These are phyloP conservation scores for Nemapogon koenigi DNA, from an alignment of 2,888 invertebrate genomes.

Conservation along the genomic window DNA sequence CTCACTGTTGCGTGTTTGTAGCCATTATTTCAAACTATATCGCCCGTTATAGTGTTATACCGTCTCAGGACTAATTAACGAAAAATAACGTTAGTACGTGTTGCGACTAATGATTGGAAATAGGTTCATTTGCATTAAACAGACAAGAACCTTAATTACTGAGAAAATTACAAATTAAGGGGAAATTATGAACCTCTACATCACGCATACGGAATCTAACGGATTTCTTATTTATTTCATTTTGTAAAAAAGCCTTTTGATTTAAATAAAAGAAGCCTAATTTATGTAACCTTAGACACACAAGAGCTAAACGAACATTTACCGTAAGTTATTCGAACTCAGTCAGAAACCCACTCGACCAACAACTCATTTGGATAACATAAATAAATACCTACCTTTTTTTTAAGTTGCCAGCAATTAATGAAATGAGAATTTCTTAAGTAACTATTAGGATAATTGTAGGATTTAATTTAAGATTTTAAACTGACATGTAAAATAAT, in stretches of 20 bases:
- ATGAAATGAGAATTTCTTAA: constrained; percentile 54
- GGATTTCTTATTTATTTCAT: neutral
- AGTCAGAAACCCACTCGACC: constrained; percentile 48
- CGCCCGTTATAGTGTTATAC: too few relatives aligned
- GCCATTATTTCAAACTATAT: too few relatives aligned
- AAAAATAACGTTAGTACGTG: constrained; percentile 56
- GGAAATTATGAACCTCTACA: constrained; percentile 41
- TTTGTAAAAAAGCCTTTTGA: too few relatives aligned
- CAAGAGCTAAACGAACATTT: too few relatives aligned
- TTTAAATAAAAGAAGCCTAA: too few relatives aligned
- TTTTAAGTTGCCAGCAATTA: constrained; percentile 48
- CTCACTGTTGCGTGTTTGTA: too few relatives aligned
- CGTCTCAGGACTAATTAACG: constrained; percentile 53
- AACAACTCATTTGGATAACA: constrained; percentile 58
- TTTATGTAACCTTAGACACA: too few relatives aligned
- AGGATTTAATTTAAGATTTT: constrained; percentile 52
- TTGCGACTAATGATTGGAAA: constrained; percentile 58
- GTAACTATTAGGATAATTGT: constrained; percentile 58
- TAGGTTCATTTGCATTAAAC: constrained; percentile 61
- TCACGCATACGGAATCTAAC: neutral
- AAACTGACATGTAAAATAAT: constrained; percentile 54
- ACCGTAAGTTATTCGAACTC: too few relatives aligned
- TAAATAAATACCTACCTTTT: constrained; percentile 49
- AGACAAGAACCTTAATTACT: constrained; percentile 56
- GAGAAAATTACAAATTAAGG: constrained; percentile 59